Percentiles rank a stretch among this genome's conserved stretches.
Evolutionary conservation across 2,888 invertebrate genomes (phyloP).

Genomic region (Conus canariensis): DNA sequence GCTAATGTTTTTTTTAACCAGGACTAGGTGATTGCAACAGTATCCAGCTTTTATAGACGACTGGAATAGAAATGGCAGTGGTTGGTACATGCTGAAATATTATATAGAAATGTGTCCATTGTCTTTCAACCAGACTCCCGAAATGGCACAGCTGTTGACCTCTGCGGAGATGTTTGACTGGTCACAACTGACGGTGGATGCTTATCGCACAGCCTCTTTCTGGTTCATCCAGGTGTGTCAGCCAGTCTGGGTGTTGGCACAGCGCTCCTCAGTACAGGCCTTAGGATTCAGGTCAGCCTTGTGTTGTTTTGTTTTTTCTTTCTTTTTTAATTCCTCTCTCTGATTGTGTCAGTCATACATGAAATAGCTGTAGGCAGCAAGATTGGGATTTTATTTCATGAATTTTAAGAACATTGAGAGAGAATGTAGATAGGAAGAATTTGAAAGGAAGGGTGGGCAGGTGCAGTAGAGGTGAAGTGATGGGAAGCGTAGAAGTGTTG

Average conservation of each 20-base stretch:
- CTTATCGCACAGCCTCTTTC: constrained; percentile 85
- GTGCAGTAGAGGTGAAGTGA: neutral
- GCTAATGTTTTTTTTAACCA: too few relatives aligned
- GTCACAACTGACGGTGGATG: constrained; percentile 64
- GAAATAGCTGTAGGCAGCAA: too few relatives aligned
- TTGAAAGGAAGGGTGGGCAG: neutral
- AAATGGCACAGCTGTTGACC: constrained; percentile 55
- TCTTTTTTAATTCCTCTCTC: too few relatives aligned
- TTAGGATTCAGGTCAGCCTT: constrained; percentile 67
- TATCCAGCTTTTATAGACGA: too few relatives aligned
- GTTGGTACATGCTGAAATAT: too few relatives aligned
- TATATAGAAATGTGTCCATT: neutral
- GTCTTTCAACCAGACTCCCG: constrained; percentile 56
- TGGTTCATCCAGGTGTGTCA: constrained; percentile 89
- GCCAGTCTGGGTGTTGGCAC: constrained; percentile 83
- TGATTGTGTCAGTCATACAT: too few relatives aligned
- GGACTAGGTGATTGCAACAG: too few relatives aligned
- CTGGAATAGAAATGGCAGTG: too few relatives aligned
- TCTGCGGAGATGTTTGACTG: constrained; percentile 68
- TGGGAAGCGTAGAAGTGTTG: too few relatives aligned
- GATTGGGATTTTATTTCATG: too few relatives aligned
- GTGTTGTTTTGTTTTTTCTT: neutral
- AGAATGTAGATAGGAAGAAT: too few relatives aligned
- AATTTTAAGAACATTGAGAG: too few relatives aligned
- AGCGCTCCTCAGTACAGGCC: constrained; percentile 66